Evolutionary conservation across 1,140 invertebrate genomes (phyloP), one percentile per base, ranked within the genome.

Genomic region (Aphaenogaster ashmeadi): DNA sequence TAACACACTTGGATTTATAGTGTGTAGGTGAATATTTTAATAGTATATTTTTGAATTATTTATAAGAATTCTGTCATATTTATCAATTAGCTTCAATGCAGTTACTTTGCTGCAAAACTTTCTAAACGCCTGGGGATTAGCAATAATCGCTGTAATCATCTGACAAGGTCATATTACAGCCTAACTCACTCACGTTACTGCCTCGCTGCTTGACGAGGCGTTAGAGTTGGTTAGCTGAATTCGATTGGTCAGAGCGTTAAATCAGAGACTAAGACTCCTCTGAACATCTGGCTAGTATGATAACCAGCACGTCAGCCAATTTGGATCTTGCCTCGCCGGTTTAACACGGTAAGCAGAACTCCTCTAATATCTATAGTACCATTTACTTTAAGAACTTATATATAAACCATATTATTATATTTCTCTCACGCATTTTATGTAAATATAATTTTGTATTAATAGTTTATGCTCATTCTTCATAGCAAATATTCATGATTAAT

Each of bases 261-360:
- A 87, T 90, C 89, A 81, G 72, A 69, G 77, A 72, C 52, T 91
- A 88, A 89, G 88, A 91, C 87, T 64, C 77, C 74, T 71, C 69
- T 71, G 69, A 58, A 47, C 77, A 66, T 83, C 78, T 88, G 88
- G 84, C 67, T 91, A 79, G 87, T 69, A 87, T 69, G 78, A 88
- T 88, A 88, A 88, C 88, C 84, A 77, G 81, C 86, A 54, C 83
- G 62, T 44, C 58, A 90, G 62, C 77, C 58, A 52, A 77, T 77
- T 78, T 77, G 74, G 33, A 72, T 75, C 27, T 50, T 38, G 52
- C 38, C 18, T 54, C 8, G 27, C 67, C 27, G 9, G 4, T 84
- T 81, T 60, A 60, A 62, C 36, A 18, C 4, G 21, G 54, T 38
- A 84, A 77, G 27, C 69, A 77, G 75, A 75, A 47, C 54, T 84